Base-by-base conservation (phyloP, 2,113 vertebrate genomes). In the Apteryx owenii region DNA sequence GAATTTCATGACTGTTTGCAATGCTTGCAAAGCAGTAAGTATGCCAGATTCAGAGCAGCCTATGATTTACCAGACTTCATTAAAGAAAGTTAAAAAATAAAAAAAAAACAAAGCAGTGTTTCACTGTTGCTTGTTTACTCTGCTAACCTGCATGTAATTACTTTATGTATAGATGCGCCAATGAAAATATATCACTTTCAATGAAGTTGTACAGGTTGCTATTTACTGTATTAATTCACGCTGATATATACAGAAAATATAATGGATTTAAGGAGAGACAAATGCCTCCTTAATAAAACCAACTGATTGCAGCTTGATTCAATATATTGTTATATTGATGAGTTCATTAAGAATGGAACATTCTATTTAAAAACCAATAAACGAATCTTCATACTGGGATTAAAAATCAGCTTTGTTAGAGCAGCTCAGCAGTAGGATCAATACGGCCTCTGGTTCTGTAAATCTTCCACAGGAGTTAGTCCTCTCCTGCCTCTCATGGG, bases 261-360 rank as follows among this genome's bases (percentile, higher is more conserved):
- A 86, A 95, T 29, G 76, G 91, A 92, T 48, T 92, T 94, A 96
- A 90, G 71, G 65, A 69, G 69, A 96, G 91, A 89, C 54, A 95
- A 94, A 92, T 94, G 15, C 31, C 83, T 95, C 50, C 84, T 97
- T 97, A 97, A 97, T 97, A 97, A 97, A 98, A 90, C 36, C 92
- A 92, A 51, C 83, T 77, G 90, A 89, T 96, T 94, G 84, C 88
- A 85, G 81, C 3, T 8, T 19, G 92, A 96, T 88, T 95, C 95
- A 91, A 96, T 95, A 80, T 81, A 90, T 91, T 93, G 78, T 82
- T 72, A 64, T 95, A 97, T 88, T 92, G 95, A 97, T 93, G 84
- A 82, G 81, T 95, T 96, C 95, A 93, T 97, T 97, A 97, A 50
- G 84, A 86, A 50, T 92, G 72, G 71, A 97, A 97, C 83, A 81